Evolutionary conservation across 2,797 vertebrate species (phyloP).

Genomic region (Pseudotriccus pelzelni): DNA sequence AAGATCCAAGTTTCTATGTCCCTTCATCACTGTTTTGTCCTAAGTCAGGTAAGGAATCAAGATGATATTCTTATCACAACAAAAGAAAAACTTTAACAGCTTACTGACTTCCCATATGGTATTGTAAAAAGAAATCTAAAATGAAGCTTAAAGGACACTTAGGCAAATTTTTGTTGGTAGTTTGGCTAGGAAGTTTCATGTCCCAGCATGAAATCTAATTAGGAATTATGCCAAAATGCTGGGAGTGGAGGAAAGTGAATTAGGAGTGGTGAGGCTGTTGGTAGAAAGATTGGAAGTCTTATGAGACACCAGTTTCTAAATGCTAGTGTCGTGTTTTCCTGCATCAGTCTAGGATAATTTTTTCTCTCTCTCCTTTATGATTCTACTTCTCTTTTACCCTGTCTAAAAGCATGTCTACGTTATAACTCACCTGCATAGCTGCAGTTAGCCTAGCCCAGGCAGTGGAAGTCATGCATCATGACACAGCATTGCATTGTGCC

Average conservation of each 20-base stretch:
- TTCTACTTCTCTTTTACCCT: not conserved
- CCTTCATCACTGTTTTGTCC: not conserved
- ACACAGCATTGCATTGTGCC: not conserved
- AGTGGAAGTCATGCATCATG: not conserved
- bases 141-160: not conserved
- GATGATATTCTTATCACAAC: not conserved
- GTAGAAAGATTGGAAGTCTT: not conserved
- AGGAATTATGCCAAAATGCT: not conserved
- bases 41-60: not conserved
- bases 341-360: not conserved
- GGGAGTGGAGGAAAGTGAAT: accelerated
- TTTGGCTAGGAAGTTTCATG: not conserved
- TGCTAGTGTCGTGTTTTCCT: not conserved
- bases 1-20: not conserved
- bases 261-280: not conserved
- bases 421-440: not conserved
- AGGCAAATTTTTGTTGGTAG: not conserved
- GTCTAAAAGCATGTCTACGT: not conserved
- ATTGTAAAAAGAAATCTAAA: not conserved
- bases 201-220: not conserved
- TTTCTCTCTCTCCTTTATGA: not conserved
- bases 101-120: not conserved
- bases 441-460: not conserved
- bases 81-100: not conserved
- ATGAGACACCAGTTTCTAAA: not conserved